phyloP scores from a whole-genome alignment of 2,113 vertebrate species.

The Lipotes vexillifer region DNA sequence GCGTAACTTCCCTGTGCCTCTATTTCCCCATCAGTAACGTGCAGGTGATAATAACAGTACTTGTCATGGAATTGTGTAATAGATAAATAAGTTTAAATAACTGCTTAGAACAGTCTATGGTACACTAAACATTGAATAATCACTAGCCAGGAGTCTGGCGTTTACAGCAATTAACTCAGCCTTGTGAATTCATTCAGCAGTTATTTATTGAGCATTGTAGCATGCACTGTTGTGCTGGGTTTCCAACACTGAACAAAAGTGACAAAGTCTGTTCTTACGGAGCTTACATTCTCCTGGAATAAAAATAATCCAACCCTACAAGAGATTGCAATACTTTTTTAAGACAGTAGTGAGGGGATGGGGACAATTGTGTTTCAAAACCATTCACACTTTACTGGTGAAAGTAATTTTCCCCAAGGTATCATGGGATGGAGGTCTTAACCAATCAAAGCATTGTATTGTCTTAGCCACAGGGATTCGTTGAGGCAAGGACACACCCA shows the following conservation, averaged over 20 bases:
- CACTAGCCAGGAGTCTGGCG: background rate
- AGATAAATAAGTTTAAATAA: background rate
- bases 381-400: background rate
- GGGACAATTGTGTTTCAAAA: background rate
- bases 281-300: background rate
- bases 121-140: background rate
- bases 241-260: background rate
- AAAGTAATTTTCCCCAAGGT: background rate
- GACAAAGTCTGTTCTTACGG: background rate
- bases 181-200: background rate
- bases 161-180: background rate
- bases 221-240: background rate
- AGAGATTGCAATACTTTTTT: background rate
- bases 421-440: background rate
- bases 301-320: background rate
- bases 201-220: background rate
- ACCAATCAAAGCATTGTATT: background rate
- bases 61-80: background rate
- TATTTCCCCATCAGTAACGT: background rate
- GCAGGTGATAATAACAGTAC: background rate
- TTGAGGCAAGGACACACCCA: background rate
- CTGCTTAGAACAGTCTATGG: background rate
- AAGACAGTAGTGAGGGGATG: background rate
- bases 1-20: background rate
- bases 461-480: background rate